Evolutionary conservation across 2,888 invertebrate species (phyloP), one percentile per base, ranked within the genome.

Genomic region (Copidosoma aretas): DNA sequence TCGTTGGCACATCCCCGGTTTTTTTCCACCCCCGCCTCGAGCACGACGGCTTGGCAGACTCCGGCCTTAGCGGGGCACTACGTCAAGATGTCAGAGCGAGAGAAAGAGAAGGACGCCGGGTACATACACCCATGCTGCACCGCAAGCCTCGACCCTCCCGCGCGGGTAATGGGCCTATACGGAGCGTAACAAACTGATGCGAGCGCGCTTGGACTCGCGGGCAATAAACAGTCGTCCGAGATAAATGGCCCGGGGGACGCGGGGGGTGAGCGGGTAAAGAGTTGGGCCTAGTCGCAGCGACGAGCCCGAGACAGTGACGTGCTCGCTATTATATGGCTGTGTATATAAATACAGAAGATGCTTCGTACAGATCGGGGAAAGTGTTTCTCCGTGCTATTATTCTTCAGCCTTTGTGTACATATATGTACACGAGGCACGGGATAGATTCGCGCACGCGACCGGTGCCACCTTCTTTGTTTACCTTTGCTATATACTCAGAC

Each of bases 101-200:
- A 15, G 57, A 57, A 21, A 21, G 10, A 15, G n/a, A 32, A 39
- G 39, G 32, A n/a, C n/a, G n/a, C n/a, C 21, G 43, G 52, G 32
- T 21, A 25, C 21, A 62, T 15, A 24, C 58, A 19, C 12, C 17
- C 56, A 46, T 19, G 15, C 24, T 32, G 39, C 32, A 21, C 21
- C 8, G 32, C 32, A 32, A 32, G 8, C 32, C 53, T 53, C 77
- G 75, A 32, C 12, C 43, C 43, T 15, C 43, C 43, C 43, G 43
- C 17, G 32, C 78, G 76, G 76, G 79, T 83, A 83, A 82, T 83
- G 81, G 83, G 81, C 81, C 82, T 81, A n/a, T n/a, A 83, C 83
- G 82, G 83, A 83, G 82, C 83, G 81, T 82, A 83, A 83, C 83
- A 82, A 83, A 83, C 82, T 82, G 82, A 70, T 64, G 64, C 62